phyloP scores from a whole-genome alignment of 2,113 vertebrate species.

The Corythoichthys intestinalis region DNA sequence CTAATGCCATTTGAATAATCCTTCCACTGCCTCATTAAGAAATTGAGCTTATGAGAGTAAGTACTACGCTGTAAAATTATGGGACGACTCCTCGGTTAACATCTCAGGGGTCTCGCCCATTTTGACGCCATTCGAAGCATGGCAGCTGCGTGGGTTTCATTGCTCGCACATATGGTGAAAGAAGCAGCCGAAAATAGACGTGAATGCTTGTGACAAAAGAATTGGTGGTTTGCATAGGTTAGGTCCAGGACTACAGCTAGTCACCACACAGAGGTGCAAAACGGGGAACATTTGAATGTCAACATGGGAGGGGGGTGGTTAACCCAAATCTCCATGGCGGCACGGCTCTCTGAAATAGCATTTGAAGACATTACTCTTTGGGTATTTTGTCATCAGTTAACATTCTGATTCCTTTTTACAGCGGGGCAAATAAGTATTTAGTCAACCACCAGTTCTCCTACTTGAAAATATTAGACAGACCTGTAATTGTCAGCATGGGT shows the following conservation, averaged over 20 bases:
- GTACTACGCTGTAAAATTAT: neutral
- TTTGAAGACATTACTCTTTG: constrained; percentile 24
- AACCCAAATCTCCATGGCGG: constrained; percentile 47
- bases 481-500: too few relatives aligned
- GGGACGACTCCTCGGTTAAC: neutral
- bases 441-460: too few relatives aligned
- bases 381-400: constrained; percentile 9
- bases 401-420: constrained; percentile 5
- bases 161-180: constrained; percentile 36
- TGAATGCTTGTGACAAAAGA: constrained; percentile 12
- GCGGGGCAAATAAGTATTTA: too few relatives aligned
- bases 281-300: constrained; percentile 23
- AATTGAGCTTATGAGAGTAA: neutral
- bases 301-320: constrained; percentile 35
- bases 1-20: neutral
- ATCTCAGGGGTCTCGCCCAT: constrained; percentile 39
- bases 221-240: neutral
- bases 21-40: neutral
- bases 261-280: constrained; percentile 6
- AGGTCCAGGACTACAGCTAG: neutral
- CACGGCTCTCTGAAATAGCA: constrained; percentile 4
- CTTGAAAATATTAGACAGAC: too few relatives aligned
- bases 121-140: constrained; percentile 49
- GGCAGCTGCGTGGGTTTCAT: constrained; percentile 60
- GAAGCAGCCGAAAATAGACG: constrained; percentile 60